Conservation (phyloP, 2,113 vertebrate species). For the Stomatorhinus ivindoensis region DNA sequence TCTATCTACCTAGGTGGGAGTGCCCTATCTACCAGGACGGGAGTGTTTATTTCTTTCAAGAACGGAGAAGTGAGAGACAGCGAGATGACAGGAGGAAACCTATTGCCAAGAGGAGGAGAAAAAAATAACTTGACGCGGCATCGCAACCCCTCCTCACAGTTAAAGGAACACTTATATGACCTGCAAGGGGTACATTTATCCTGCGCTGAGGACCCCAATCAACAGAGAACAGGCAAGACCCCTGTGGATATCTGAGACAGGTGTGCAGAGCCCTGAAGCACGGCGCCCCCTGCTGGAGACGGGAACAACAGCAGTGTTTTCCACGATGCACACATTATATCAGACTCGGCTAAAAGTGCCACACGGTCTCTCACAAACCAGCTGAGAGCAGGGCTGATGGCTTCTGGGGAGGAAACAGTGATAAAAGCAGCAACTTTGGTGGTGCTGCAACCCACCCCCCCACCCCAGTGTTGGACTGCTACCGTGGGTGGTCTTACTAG, state of each 20-base stretch:
- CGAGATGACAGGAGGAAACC: background rate
- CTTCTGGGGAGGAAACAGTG: background rate
- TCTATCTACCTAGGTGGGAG: background rate
- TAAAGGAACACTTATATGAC: background rate
- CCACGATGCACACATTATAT: background rate
- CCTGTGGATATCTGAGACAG: background rate
- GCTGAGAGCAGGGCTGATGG: background rate
- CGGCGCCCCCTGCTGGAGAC: background rate
- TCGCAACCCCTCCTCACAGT: background rate
- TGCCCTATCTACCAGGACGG: background rate
- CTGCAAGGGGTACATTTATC: background rate
- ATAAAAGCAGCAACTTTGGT: background rate
- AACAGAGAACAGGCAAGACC: background rate
- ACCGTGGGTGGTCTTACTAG: background rate
- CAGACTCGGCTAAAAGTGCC: background rate
- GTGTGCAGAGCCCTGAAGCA: background rate
- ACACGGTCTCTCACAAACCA: background rate
- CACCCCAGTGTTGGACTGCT: background rate
- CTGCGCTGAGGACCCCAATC: background rate
- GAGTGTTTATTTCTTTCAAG: background rate
- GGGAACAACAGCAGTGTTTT: background rate
- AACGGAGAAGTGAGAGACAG: background rate
- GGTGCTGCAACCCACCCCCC: background rate
- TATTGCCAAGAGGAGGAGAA: background rate
- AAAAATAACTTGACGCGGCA: background rate